Evolutionary conservation across 1,140 invertebrate species (phyloP).

Genomic region (Trachymyrmex septentrionalis): DNA sequence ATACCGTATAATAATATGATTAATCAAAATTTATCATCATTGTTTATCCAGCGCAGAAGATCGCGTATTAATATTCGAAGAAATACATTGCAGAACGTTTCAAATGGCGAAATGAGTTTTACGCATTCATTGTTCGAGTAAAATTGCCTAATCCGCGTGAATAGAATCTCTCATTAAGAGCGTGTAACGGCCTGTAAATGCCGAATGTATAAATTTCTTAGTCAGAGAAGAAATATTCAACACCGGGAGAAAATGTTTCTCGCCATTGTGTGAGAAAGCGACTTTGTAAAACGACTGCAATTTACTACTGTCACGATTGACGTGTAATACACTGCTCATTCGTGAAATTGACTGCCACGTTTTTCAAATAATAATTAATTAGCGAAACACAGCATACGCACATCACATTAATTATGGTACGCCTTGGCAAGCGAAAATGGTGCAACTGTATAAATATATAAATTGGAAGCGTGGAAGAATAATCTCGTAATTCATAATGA

Average conservation of each 20-base stretch:
- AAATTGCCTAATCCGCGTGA: constrained; percentile 50
- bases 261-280: constrained; percentile 48
- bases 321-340: constrained; percentile 22
- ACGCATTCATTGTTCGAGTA: constrained; percentile 51
- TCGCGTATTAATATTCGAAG: constrained; percentile 16
- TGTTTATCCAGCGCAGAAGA: constrained; percentile 14
- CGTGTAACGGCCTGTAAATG: constrained; percentile 36
- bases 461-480: constrained; percentile 18
- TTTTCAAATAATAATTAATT: constrained; percentile 63
- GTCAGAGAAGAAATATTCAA: constrained; percentile 33
- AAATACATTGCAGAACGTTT: background rate
- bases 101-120: constrained; percentile 29
- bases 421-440: background rate
- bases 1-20: constrained; percentile 29
- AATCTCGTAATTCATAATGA: constrained; percentile 34
- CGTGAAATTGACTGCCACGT: constrained; percentile 19
- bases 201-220: constrained; percentile 59
- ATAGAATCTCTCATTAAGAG: constrained; percentile 63
- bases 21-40: constrained; percentile 14
- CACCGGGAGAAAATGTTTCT: constrained; percentile 46
- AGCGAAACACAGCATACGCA: background rate
- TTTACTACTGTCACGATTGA: constrained; percentile 69
- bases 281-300: constrained; percentile 51
- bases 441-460: constrained; percentile 51
- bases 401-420: background rate